phyloP scores from a whole-genome alignment of 2,888 invertebrate genomes.

The Dysmachus trigonus region DNA sequence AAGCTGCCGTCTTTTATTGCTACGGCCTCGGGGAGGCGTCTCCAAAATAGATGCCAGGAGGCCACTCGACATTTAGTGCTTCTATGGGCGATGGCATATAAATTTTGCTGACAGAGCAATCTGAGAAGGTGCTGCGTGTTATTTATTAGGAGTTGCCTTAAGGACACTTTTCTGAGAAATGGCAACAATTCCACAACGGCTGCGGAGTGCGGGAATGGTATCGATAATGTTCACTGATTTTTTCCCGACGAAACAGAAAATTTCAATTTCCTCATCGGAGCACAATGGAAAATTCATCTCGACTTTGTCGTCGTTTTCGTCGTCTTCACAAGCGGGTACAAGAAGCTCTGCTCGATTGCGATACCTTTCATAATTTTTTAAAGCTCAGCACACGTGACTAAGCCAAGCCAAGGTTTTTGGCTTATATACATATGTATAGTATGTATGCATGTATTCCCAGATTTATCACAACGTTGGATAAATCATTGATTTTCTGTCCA shows the following conservation, averaged over 20 bases:
- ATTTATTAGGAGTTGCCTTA: not conserved
- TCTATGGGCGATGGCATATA: not conserved
- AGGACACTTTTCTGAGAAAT: not conserved
- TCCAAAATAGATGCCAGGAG: not conserved
- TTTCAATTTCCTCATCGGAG: not conserved
- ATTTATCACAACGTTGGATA: not conserved
- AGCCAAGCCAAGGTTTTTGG: not conserved
- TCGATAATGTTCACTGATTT: not conserved
- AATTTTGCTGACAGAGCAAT: conserved; percentile 2
- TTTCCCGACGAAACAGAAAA: not conserved
- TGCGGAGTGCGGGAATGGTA: not conserved
- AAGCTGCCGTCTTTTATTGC: not conserved
- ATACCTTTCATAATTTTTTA: not conserved
- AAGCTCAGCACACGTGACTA: conserved; percentile 4
- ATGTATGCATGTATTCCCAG: not conserved
- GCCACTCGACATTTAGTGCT: conserved; percentile 13
- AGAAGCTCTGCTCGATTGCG: not conserved
- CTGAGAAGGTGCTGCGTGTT: not conserved
- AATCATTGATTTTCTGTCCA: conserved; percentile 29
- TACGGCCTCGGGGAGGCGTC: not conserved
- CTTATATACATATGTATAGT: too few species aligned
- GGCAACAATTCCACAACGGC: not conserved
- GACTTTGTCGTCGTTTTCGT: not conserved
- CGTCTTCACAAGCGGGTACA: not conserved
- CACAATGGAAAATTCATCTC: not conserved